A percentile compares a stretch with the other conserved stretches of the same genome.
phyloP scores from a whole-genome alignment of 64 coral and sea anemone genomes.

The Actinia equina region DNA sequence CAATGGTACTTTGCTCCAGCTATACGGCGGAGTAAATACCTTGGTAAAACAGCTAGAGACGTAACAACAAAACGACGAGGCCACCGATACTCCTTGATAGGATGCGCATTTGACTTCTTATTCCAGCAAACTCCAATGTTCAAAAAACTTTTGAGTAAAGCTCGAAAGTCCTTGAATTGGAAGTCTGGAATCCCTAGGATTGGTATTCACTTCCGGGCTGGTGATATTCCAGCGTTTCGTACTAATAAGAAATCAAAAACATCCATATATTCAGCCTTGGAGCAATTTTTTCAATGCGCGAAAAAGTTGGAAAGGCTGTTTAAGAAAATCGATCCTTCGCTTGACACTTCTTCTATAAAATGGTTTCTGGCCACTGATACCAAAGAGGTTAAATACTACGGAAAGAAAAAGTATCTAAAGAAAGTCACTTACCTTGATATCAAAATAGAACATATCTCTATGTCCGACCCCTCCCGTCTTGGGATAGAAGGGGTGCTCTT shows the following conservation, averaged over 20 bases:
- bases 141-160: neutral
- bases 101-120: conserved; percentile 46
- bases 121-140: conserved; percentile 23
- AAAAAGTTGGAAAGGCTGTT: conserved; percentile 9
- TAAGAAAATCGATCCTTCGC: neutral
- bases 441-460: conserved; percentile 32
- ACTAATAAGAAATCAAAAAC: neutral
- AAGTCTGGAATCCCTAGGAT: neutral
- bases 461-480: neutral
- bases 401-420: neutral
- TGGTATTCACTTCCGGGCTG: conserved; percentile 39
- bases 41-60: neutral
- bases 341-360: neutral
- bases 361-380: conserved; percentile 46
- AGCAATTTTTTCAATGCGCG: conserved; percentile 28
- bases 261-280: neutral
- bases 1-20: conserved; percentile 36
- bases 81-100: neutral
- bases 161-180: conserved; percentile 5
- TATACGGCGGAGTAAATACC: conserved; percentile 14
- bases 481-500: conserved; percentile 31
- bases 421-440: conserved; percentile 16
- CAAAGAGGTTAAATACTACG: conserved; percentile 12
- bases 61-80: neutral
- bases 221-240: neutral